Conservation (phyloP, 1,140 invertebrate species). For the Propsilocerus akamusi region DNA sequence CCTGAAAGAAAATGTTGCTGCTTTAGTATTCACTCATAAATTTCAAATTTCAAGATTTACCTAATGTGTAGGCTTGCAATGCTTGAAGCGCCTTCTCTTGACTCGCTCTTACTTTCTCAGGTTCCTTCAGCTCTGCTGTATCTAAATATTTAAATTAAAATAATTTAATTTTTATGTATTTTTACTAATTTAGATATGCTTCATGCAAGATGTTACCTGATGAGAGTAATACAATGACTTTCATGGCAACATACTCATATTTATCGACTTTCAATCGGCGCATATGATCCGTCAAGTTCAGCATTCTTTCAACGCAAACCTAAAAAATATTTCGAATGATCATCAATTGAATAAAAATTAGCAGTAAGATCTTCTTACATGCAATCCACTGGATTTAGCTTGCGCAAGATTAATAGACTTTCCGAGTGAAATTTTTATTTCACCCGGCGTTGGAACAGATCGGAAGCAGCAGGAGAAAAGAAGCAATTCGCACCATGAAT, state of each 20-base stretch:
- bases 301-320: slow-evolving; percentile 81
- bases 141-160: slow-evolving; percentile 31
- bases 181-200: not conserved
- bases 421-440: slow-evolving; percentile 61
- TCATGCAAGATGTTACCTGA: slow-evolving; percentile 43
- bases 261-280: slow-evolving; percentile 78
- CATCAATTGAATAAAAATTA: not conserved
- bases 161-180: not conserved
- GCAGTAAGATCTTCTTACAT: no score
- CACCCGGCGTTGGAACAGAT: slow-evolving; percentile 67
- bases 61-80: slow-evolving; percentile 75
- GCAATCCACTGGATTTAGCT: slow-evolving; percentile 29
- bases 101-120: slow-evolving; percentile 76
- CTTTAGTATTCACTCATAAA: not conserved
- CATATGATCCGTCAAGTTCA: slow-evolving; percentile 85
- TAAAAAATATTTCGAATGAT: slow-evolving; percentile 17
- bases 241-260: slow-evolving; percentile 93
- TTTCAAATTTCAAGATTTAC: not conserved
- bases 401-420: slow-evolving; percentile 51
- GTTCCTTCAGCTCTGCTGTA: slow-evolving; percentile 77
- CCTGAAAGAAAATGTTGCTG: slow-evolving; percentile 12
- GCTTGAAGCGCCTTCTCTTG: slow-evolving; percentile 89
- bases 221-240: slow-evolving; percentile 82
- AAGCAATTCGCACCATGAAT: slow-evolving; percentile 92
- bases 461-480: slow-evolving; percentile 84